These are phyloP conservation scores for Lamellibrachia satsuma DNA, from an alignment of 2,888 invertebrate genomes.

Conservation along the genomic window DNA sequence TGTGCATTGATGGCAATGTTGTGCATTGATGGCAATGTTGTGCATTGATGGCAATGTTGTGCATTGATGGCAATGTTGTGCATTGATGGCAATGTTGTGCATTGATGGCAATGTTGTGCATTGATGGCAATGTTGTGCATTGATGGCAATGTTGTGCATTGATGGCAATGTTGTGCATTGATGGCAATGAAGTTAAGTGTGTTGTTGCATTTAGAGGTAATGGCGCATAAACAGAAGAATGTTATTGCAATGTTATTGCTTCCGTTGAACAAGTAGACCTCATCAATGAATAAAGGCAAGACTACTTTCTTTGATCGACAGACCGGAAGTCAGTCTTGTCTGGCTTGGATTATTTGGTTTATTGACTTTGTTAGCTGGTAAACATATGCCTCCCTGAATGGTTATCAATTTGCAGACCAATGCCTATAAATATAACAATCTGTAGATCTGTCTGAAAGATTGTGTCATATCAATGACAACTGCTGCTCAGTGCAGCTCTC, in stretches of 20 bases:
- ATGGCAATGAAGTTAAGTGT: not conserved
- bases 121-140: not conserved
- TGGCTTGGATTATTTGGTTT: not conserved
- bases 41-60: not conserved
- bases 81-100: not conserved
- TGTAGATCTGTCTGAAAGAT: not conserved
- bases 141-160: not conserved
- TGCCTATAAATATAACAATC: not conserved
- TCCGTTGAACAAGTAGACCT: not conserved
- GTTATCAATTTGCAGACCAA: not conserved
- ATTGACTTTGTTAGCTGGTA: not conserved
- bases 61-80: not conserved
- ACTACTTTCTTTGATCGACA: not conserved
- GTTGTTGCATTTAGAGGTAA: slow-evolving; percentile 24
- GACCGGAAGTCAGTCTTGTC: not conserved
- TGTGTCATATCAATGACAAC: not conserved
- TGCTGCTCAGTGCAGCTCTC: not conserved
- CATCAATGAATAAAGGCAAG: not conserved
- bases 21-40: not conserved
- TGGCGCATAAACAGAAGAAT: not conserved
- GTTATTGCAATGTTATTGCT: not conserved
- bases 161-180: not conserved
- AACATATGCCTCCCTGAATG: not conserved
- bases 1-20: not conserved
- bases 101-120: not conserved